Evolutionary conservation across 2,888 invertebrate species (phyloP).

Genomic region (Sympetrum striolatum): DNA sequence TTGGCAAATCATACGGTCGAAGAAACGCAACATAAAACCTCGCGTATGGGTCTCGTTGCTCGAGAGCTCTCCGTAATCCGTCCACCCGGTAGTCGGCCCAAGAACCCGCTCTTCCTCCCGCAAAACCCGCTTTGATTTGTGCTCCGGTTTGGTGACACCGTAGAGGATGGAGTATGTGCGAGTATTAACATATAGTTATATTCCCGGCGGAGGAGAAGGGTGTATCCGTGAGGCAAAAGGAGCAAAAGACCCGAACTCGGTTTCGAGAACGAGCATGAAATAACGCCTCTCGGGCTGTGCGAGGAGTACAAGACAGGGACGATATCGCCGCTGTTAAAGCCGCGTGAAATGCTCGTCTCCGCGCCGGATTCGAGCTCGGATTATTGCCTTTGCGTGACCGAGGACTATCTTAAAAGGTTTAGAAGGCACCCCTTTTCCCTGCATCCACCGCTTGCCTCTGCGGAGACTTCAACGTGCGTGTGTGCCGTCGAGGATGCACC

Average conservation of each 20-base stretch:
- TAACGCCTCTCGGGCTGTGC: not conserved
- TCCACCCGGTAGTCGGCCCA: not conserved
- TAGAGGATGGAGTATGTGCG: not conserved
- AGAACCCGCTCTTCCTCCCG: not conserved
- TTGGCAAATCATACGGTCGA: not conserved
- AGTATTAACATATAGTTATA: not conserved
- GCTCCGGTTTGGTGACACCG: not conserved
- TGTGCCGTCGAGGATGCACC: not conserved
- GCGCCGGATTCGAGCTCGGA: not conserved
- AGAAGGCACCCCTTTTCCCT: not conserved
- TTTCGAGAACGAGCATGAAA: not conserved
- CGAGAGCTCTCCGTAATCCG: not conserved
- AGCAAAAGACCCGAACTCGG: not conserved
- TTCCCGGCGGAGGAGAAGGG: not conserved
- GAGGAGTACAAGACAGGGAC: not conserved
- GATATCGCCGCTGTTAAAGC: not conserved
- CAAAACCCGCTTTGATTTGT: not conserved
- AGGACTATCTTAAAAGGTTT: not conserved
- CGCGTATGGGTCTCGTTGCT: not conserved
- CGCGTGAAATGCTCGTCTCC: not conserved
- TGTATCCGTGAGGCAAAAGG: not conserved
- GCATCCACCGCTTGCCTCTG: not conserved
- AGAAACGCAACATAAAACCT: not conserved
- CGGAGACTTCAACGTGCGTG: not conserved
- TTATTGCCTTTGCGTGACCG: slow-evolving; percentile 33